Evolutionary conservation across 2,113 vertebrate species (phyloP), one percentile per base, ranked within the genome.

Genomic region (Megaceryle maxima): DNA sequence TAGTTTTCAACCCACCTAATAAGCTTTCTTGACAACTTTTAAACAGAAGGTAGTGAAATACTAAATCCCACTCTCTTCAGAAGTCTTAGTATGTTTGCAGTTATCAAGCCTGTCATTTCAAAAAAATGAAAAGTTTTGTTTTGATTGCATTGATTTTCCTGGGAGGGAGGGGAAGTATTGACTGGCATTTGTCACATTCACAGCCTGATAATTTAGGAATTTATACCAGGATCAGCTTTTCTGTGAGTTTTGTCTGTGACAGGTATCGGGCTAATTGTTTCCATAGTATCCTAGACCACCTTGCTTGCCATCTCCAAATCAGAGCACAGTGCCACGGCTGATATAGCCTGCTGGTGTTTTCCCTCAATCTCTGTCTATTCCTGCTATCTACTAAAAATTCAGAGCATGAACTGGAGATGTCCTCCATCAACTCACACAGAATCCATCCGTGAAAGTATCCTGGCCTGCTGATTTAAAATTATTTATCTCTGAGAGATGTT

Each of bases 401-500:
- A 83, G 80, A 77, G 14, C 92, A 94, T 77, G 59, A 94, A 55
- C 88, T 59, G 29, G 59, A 88, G 53, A 90, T 77, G 88, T 92
- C 88, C 59, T 95, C 83, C 82, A 96, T 90, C 88, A 91, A 21
- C 92, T 94, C 72, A 57, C 75, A 90, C 37, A 86, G 83, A 85
- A 95, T 66, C 85, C 67, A 84, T 90, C 59, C 10, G 3, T 83
- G 88, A 83, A 95, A 93, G 67, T 25, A 93, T 62, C 28, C 59
- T 50, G 86, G 88, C 92, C 79, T 63, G 43, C 83, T 92, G 79
- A 78, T 94, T 94, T 94, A 81, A 94, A 95, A 96, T 96, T 96
- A 95, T 95, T 92, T 94, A 67, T 95, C 60, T 95, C 94, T 91
- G 56, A 87, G 86, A 88, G 83, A 92, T 89, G 62, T 95, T 96